Evolutionary conservation across 2,797 vertebrate species (phyloP).

Genomic region (Tenualosa ilisha): DNA sequence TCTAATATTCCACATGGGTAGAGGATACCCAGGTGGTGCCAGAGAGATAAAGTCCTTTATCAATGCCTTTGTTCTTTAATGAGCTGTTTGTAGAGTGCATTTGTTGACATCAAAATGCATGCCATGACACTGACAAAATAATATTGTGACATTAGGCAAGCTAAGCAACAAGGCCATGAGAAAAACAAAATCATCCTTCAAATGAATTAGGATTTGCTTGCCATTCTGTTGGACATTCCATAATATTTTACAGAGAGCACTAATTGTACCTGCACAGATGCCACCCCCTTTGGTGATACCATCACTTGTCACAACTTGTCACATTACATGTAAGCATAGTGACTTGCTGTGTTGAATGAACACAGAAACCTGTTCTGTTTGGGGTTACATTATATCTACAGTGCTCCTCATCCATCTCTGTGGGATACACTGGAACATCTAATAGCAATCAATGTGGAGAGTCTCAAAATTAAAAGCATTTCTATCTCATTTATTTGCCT

Average conservation of each 20-base stretch:
- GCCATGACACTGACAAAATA: neutral
- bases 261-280: constrained; percentile 48
- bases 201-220: constrained; percentile 40
- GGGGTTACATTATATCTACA: constrained; percentile 51
- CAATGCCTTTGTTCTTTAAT: neutral
- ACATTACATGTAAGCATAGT: constrained; percentile 22
- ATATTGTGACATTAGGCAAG: neutral
- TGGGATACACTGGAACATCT: neutral
- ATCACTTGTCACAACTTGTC: constrained; percentile 42
- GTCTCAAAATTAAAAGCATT: neutral
- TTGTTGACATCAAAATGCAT: constrained; percentile 2
- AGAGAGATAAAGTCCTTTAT: neutral
- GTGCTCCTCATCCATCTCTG: constrained; percentile 27
- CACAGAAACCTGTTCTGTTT: constrained; percentile 46
- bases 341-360: constrained; percentile 40
- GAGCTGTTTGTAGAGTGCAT: neutral
- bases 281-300: constrained; percentile 45
- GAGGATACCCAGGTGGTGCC: neutral
- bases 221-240: constrained; percentile 50
- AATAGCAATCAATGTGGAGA: neutral
- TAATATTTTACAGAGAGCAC: constrained; percentile 42
- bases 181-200: neutral
- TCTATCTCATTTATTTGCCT: constrained; percentile 30
- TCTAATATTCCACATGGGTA: neutral
- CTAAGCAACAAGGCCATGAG: neutral